Base-by-base conservation (phyloP, 2,888 invertebrate genomes). In the Drosophila mimica region DNA sequence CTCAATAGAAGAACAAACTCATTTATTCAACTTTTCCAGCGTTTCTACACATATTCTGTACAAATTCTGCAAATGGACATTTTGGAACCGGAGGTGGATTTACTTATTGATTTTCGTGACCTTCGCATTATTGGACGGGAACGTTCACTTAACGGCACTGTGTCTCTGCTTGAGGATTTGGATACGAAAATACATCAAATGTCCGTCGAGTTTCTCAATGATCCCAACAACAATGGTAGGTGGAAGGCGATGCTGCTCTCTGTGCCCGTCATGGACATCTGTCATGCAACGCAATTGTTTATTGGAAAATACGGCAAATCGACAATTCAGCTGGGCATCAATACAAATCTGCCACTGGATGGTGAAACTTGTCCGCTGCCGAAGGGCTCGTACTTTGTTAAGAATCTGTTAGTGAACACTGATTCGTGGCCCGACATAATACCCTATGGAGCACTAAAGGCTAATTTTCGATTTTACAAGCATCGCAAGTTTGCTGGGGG, bases 381-480 rank as follows among this genome's bases (percentile, higher is more conserved):
- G 1, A 61, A 56, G 30, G 69, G 52, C 13, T 31, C 9, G 0
- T 73, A 63, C 40, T 76, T 33, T 11, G 34, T 60, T 0, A 51
- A 17, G 40, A 20, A 68, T 31, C 3, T 74, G 38, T 13, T 56
- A 20, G 46, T 76, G 51, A 74, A 69, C 40, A 56, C 33, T 25
- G 75, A 69, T 4, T 43, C 61, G 4, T 75, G 76, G 75, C 75
- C 70, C 0, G 20, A 52, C 8, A 20, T 75, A 28, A 46, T 76
- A 43, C 79, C 75, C 9, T 25, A 30, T 28, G 76, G 79, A 0
- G 58, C 40, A 0, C 1, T 79, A 13, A 53, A 52, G 3, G 9
- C 43, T 0, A 62, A 68, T 20, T 51, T 69, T 30, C 61, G 68
- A 0, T 74, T 34, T 54, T 64, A 60, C 6, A 76, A 74, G 34